phyloP scores from a whole-genome alignment of 2,888 invertebrate genomes.

The Drosophila cognata region DNA sequence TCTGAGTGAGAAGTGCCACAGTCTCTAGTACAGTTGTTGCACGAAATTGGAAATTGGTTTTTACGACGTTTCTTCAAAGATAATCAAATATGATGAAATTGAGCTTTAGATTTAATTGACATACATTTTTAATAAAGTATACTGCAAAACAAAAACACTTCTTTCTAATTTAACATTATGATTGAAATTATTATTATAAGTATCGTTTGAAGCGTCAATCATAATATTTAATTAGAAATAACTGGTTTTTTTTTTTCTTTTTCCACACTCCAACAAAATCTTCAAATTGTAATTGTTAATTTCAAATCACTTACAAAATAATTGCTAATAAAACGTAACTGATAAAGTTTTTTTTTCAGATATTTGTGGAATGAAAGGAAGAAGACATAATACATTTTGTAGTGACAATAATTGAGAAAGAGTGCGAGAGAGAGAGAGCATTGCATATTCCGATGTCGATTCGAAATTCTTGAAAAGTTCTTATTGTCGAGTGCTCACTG shows the following conservation, averaged over 20 bases:
- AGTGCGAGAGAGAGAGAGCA: too few species aligned
- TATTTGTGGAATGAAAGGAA: not conserved
- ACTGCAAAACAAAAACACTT: not conserved
- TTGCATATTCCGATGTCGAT: not conserved
- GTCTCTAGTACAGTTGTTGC: not conserved
- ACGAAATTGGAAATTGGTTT: not conserved
- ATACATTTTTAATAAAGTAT: not conserved
- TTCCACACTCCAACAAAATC: not conserved
- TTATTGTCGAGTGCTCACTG: not conserved
- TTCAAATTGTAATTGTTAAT: not conserved
- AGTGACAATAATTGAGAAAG: not conserved
- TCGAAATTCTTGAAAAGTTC: not conserved
- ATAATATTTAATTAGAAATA: not conserved
- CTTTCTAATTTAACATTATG: not conserved
- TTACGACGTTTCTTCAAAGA: not conserved
- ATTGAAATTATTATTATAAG: not conserved
- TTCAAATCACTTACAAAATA: not conserved
- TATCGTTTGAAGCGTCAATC: not conserved
- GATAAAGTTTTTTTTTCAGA: not conserved
- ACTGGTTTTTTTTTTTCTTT: not conserved
- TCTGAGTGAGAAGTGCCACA: not conserved
- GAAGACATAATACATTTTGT: not conserved
- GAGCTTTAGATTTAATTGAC: not conserved
- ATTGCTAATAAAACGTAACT: too few species aligned
- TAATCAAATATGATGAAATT: not conserved